Evolutionary conservation across 2,797 vertebrate genomes (phyloP), one percentile per base, ranked within the genome.

Genomic region (Danio aesculapii): DNA sequence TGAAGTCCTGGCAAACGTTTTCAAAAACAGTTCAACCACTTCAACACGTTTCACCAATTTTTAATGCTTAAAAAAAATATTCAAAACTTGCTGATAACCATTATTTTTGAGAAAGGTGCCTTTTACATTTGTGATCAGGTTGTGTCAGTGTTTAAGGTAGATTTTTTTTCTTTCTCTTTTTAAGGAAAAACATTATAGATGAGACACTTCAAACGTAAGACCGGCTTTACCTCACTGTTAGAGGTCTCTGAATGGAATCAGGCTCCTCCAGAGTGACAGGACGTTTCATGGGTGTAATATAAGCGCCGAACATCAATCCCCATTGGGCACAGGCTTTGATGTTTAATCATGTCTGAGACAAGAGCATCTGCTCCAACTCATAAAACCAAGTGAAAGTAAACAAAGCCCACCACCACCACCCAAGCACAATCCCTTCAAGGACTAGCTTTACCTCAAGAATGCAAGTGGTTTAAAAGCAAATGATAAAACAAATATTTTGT

Each of bases 281-380:
- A 67, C 30, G 84, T 70, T 88, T 85, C 90, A 88, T 63, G 69
- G 81, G 86, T 87, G 83, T 83, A 81, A 88, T 87, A 90, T 85
- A 83, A 87, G 64, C 82, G 83, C 81, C 87, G 81, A 89, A 91
- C 86, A 88, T 90, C 85, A 85, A 87, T 19, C 79, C 86, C 67
- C 82, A 81, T 77, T 73, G 87, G 84, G 84, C 81, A 81, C 73
- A 70, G 64, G 86, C 85, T 91, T 89, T 90, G 86, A 90, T 88
- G 83, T 90, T 91, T 90, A 91, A 92, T 92, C 86, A 89, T 82
- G 75, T 88, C 82, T 86, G 81, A 89, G 87, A 75, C 83, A 80
- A 87, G 87, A 89, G 86, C 89, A 91, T 91, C 91, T 90, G 88
- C 88, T 92, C 81, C 47, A 64, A 87, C 84, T 90, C 72, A 86